Base-by-base conservation (phyloP, 1,140 invertebrate species). In the Caenorhabditis briggsae region DNA sequence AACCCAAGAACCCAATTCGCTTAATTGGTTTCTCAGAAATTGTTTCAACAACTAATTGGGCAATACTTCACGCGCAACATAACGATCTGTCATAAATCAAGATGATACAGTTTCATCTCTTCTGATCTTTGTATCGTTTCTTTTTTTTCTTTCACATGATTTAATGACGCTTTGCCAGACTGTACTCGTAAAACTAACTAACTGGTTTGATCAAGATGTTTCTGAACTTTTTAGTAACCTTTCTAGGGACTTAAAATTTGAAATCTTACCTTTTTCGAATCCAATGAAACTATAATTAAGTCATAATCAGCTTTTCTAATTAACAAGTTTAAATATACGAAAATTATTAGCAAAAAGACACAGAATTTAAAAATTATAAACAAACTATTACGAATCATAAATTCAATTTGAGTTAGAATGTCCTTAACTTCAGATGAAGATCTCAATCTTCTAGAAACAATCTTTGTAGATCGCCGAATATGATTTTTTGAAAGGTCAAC, bases 61-160 rank as follows among this genome's bases (percentile, higher is more conserved):
- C 1, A 53, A 53, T 53, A 53, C 11, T 53, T 53, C 50, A 5
- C 16, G 33, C 16, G 50, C n/a, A 8, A n/a, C 16, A n/a, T 58
- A 20, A 58, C n/a, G 56, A 58, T 58, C n/a, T 58, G 56, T 58
- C 14, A 58, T 58, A 58, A 58, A 58, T 58, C 56, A 58, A 58
- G n/a, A 8, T 2, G n/a, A 58, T 8, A n/a, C 56, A n/a, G 8
- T 58, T n/a, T n/a, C 11, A 11, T 53, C 16, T 53, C 50, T 11
- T 53, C 16, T 53, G 56, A 58, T 58, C 56, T 58, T 58, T 58
- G 56, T 58, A n/a, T 58, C 56, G 3, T 58, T 1, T 53, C 16
- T 16, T 53, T 5, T 53, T 11, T 16, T 12, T 53, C 16, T 16
- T 58, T 58, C 56, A 58, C 56, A 58, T 58, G 56, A 58, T 58